Evolutionary conservation across 1,140 invertebrate genomes (phyloP).

Genomic region (Liolophura sinensis): DNA sequence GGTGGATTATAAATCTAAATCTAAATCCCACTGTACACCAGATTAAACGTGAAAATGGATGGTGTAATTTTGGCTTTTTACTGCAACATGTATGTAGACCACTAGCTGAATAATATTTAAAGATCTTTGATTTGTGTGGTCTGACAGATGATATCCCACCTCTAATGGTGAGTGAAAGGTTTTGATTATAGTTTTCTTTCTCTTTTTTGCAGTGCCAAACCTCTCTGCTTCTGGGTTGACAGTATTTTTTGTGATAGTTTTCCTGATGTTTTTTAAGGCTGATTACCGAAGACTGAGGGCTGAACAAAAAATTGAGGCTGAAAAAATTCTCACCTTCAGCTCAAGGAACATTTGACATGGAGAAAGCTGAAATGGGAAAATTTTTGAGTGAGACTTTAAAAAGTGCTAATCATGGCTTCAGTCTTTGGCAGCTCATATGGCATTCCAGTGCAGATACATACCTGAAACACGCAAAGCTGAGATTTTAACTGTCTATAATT

Average conservation of each 20-base stretch:
- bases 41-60: not conserved
- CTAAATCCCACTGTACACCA: not conserved
- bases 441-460: too few relatives aligned
- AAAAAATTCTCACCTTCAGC: constrained; percentile 19
- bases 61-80: not conserved
- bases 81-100: too few relatives aligned
- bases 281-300: constrained; percentile 46
- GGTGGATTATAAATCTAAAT: too few relatives aligned
- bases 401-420: too few relatives aligned
- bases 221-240: constrained; percentile 27
- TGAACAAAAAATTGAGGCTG: constrained; percentile 33
- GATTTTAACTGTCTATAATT: too few relatives aligned
- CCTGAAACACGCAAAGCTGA: too few relatives aligned
- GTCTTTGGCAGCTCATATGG: too few relatives aligned
- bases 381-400: too few relatives aligned
- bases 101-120: too few relatives aligned
- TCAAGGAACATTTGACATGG: not conserved
- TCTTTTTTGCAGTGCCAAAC: constrained; percentile 29
- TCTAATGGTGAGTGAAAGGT: not conserved
- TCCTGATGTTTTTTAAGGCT: constrained; percentile 44
- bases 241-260: constrained; percentile 20
- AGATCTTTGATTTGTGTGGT: not conserved
- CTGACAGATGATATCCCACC: not conserved
- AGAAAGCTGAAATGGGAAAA: too few relatives aligned
- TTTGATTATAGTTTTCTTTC: constrained; percentile 6